Evolutionary conservation across 2,797 vertebrate species (phyloP).

Genomic region (Picus viridis): DNA sequence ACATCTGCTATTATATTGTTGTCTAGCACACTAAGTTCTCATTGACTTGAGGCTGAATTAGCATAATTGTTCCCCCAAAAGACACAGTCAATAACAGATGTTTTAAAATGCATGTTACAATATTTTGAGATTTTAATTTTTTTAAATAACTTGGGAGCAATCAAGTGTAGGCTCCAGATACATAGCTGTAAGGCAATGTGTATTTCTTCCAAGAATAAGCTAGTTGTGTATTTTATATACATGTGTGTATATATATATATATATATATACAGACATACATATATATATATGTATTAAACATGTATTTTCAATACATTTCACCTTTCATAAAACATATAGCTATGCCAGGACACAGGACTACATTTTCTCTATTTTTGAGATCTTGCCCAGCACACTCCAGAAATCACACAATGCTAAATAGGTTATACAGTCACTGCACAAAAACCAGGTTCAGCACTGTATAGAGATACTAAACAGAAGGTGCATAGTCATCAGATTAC

Average conservation of each 20-base stretch:
- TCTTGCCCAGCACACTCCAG: neutral
- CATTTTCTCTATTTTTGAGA: neutral
- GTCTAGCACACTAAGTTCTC: conserved; percentile 52
- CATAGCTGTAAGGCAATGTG: neutral
- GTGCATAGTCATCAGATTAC: neutral
- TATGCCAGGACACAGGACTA: neutral
- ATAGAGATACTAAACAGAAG: neutral
- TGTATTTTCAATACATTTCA: neutral
- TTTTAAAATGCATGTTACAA: conserved; percentile 53
- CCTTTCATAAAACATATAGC: neutral
- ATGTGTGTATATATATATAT: neutral
- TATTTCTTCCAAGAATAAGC: conserved; percentile 1
- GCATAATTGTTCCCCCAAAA: conserved; percentile 46
- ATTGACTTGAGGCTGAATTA: conserved; percentile 59
- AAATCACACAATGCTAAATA: neutral
- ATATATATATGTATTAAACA: too few relatives aligned
- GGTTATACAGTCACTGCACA: neutral
- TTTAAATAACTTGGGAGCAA: conserved; percentile 34
- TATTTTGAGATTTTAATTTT: conserved; percentile 44
- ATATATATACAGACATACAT: neutral
- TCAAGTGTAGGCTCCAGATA: conserved; percentile 16
- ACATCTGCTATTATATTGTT: conserved; percentile 69
- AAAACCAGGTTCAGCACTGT: neutral
- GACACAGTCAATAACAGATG: conserved; percentile 49
- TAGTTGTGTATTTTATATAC: too few relatives aligned